Evolutionary conservation across 1,140 invertebrate genomes (phyloP).

Genomic region (Nephila pilipes): DNA sequence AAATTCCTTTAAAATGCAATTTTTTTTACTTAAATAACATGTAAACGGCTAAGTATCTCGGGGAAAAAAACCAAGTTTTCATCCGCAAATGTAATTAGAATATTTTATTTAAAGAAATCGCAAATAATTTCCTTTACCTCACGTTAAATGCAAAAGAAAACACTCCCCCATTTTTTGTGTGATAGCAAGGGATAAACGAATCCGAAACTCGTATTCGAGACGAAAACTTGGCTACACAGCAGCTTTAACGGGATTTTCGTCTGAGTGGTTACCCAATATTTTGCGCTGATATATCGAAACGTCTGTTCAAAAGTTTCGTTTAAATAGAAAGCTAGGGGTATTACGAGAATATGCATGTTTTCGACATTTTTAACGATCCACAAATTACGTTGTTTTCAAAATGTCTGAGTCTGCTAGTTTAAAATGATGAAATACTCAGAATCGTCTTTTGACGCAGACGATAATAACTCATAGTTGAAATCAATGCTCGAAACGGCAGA

Average conservation of each 20-base stretch:
- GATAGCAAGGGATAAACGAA: too few species aligned
- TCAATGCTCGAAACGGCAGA: neutral
- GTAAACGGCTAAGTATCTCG: too few species aligned
- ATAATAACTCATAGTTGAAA: constrained; percentile 7
- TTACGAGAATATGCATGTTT: neutral
- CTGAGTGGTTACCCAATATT: neutral
- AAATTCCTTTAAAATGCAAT: too few species aligned
- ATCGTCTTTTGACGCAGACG: constrained; percentile 14
- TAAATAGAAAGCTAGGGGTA: neutral
- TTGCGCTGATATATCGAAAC: neutral
- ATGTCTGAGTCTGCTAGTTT: neutral
- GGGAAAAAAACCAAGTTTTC: too few species aligned
- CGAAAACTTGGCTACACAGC: neutral
- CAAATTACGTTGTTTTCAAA: neutral
- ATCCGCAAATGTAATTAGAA: too few species aligned
- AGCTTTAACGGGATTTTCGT: neutral
- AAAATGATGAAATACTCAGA: constrained; percentile 2
- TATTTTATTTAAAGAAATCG: too few species aligned
- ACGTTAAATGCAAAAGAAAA: too few species aligned
- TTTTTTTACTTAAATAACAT: too few species aligned
- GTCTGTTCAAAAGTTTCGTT: neutral
- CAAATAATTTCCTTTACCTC: too few species aligned
- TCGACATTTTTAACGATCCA: neutral
- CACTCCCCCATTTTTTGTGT: too few species aligned
- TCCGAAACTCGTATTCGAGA: neutral